phyloP scores from a whole-genome alignment of 2,888 invertebrate species.

The Nudaria mundana region DNA sequence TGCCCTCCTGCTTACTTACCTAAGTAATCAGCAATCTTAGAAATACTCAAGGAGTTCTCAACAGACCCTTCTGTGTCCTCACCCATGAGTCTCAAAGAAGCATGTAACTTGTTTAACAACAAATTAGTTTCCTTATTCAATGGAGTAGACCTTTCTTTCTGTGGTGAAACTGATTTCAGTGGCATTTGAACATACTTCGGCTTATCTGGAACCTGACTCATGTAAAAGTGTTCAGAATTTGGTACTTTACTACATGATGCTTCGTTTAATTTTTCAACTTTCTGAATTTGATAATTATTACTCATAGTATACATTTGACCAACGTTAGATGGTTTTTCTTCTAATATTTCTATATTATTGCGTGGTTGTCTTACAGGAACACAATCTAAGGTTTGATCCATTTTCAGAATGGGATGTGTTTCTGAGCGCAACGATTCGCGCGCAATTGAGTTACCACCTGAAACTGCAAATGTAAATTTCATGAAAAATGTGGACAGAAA shows the following conservation, averaged over 20 bases:
- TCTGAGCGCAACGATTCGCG: slow-evolving; percentile 28
- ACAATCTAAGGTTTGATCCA: slow-evolving; percentile 59
- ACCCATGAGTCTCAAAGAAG: slow-evolving; percentile 40
- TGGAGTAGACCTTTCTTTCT: slow-evolving; percentile 26
- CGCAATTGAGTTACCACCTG: slow-evolving; percentile 23
- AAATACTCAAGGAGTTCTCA: slow-evolving; percentile 66
- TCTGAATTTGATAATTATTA: slow-evolving; percentile 4
- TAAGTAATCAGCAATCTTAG: slow-evolving; percentile 67
- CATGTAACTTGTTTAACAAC: slow-evolving; percentile 49
- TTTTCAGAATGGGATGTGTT: slow-evolving; percentile 37
- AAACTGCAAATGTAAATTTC: slow-evolving; percentile 29
- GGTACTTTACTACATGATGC: slow-evolving; percentile 14
- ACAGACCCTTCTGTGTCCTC: slow-evolving; percentile 58
- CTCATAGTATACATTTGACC: slow-evolving; percentile 24
- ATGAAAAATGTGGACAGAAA: background rate
- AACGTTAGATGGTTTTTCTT: slow-evolving; percentile 28
- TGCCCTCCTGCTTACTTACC: too few relatives aligned
- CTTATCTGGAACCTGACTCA: slow-evolving; percentile 29
- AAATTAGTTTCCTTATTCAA: slow-evolving; percentile 47
- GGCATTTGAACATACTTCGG: slow-evolving; percentile 29
- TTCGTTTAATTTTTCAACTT: slow-evolving; percentile 14
- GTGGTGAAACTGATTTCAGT: slow-evolving; percentile 26
- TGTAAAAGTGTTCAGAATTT: slow-evolving; percentile 24
- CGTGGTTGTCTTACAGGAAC: slow-evolving; percentile 66
- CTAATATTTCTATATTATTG: slow-evolving; percentile 29